Conservation (phyloP, 1,140 invertebrate genomes). For the Cardiocondyla obscurior region DNA sequence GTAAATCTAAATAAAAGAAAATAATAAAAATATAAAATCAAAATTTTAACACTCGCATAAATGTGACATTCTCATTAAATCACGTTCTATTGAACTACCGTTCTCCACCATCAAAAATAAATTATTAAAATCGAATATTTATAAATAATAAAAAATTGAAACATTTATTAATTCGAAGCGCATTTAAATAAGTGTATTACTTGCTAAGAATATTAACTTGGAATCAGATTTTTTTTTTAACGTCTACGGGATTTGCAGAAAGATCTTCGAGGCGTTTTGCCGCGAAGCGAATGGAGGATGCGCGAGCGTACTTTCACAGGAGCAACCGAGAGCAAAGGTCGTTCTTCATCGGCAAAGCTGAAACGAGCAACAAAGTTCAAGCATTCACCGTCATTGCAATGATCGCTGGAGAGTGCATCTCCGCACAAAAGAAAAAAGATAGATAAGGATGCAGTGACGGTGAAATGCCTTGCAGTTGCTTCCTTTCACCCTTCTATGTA, state of each 20-base stretch:
- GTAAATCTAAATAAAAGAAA: neutral
- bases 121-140: neutral
- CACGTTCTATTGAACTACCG: neutral
- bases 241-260: neutral
- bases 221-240: neutral
- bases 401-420: conserved; percentile 44
- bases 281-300: conserved; percentile 22
- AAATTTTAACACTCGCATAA: neutral
- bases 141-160: neutral
- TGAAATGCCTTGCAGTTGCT: conserved; percentile 9
- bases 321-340: conserved; percentile 69
- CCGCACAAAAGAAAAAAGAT: conserved; percentile 3
- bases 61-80: neutral
- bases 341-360: conserved; percentile 65
- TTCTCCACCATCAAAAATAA: neutral
- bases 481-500: neutral
- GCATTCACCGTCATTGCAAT: conserved; percentile 72
- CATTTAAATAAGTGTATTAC: neutral
- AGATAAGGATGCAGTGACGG: conserved; percentile 3
- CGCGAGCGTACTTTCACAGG: conserved; percentile 69
- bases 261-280: neutral
- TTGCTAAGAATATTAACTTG: neutral
- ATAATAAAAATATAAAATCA: neutral
- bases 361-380: conserved; percentile 76
- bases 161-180: neutral